Conservation (phyloP, 2,888 invertebrate genomes). For the Drosophila setosimentum region DNA sequence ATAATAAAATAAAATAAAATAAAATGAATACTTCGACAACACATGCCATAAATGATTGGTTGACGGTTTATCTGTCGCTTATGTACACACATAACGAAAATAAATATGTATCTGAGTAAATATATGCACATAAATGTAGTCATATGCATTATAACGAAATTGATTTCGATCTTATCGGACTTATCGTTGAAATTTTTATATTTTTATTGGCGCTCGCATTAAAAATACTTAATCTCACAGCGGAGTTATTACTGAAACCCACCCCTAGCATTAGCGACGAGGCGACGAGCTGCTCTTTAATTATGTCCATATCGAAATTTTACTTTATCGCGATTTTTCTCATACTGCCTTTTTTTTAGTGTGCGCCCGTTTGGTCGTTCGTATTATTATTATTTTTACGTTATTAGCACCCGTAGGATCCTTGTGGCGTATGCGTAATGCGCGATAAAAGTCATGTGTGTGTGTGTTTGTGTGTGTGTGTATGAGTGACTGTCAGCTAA, state of each 20-base stretch:
- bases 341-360: slow-evolving; percentile 39
- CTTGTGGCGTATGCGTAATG: slow-evolving; percentile 76
- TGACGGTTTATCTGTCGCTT: slow-evolving; percentile 49
- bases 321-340: slow-evolving; percentile 76
- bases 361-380: slow-evolving; percentile 32
- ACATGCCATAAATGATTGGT: slow-evolving; percentile 57
- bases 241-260: slow-evolving; percentile 61
- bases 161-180: slow-evolving; percentile 70
- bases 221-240: slow-evolving; percentile 81
- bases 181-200: slow-evolving; percentile 81
- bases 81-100: slow-evolving; percentile 15
- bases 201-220: slow-evolving; percentile 77
- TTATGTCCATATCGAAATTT: slow-evolving; percentile 78
- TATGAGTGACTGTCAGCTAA: slow-evolving; percentile 63
- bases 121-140: slow-evolving; percentile 15
- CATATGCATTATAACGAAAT: slow-evolving; percentile 66
- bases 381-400: slow-evolving; percentile 73
- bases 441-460: slow-evolving; percentile 65
- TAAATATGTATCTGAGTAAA: slow-evolving; percentile 4
- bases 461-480: slow-evolving; percentile 22
- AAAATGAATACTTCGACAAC: slow-evolving; percentile 42
- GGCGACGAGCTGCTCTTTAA: slow-evolving; percentile 57
- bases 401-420: slow-evolving; percentile 77
- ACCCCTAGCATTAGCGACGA: slow-evolving; percentile 22
- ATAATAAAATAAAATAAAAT: slow-evolving; percentile 45